Evolutionary conservation across 1,140 invertebrate species (phyloP).

Genomic region (Leptopilina boulardi): DNA sequence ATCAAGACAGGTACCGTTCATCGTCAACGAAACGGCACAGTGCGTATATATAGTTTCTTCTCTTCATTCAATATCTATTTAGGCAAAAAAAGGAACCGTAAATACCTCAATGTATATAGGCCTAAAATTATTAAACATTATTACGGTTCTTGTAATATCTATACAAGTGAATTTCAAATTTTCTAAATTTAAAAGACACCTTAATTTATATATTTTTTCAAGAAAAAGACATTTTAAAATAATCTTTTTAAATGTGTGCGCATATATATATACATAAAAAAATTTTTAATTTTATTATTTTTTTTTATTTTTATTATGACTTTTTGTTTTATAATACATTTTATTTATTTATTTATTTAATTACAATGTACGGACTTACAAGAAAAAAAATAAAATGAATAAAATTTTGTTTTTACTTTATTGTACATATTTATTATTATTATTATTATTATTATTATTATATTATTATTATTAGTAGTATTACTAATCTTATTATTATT

Average conservation of each 20-base stretch:
- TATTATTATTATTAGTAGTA: too few species aligned
- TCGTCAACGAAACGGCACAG: conserved; percentile 6
- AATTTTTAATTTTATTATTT: too few species aligned
- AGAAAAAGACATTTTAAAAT: background rate
- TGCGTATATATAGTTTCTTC: background rate
- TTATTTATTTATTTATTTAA: too few species aligned
- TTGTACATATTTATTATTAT: too few species aligned
- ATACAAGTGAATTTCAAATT: background rate
- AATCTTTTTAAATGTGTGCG: background rate
- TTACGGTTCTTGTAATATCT: conserved; percentile 29
- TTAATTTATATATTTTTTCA: background rate
- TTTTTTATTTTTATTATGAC: too few species aligned
- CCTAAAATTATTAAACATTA: conserved; percentile 3
- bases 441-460: too few species aligned
- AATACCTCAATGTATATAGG: background rate
- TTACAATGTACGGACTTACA: too few species aligned
- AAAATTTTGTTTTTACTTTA: too few species aligned
- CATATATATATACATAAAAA: too few species aligned
- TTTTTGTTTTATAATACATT: too few species aligned
- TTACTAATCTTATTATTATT: too few species aligned
- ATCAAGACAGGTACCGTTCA: conserved; percentile 28
- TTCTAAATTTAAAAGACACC: background rate
- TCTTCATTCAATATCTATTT: background rate
- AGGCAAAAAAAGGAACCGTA: conserved; percentile 2
- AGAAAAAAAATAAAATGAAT: too few species aligned